phyloP scores from a whole-genome alignment of 2,888 invertebrate species.

The Pachliopta kotzebuea region DNA sequence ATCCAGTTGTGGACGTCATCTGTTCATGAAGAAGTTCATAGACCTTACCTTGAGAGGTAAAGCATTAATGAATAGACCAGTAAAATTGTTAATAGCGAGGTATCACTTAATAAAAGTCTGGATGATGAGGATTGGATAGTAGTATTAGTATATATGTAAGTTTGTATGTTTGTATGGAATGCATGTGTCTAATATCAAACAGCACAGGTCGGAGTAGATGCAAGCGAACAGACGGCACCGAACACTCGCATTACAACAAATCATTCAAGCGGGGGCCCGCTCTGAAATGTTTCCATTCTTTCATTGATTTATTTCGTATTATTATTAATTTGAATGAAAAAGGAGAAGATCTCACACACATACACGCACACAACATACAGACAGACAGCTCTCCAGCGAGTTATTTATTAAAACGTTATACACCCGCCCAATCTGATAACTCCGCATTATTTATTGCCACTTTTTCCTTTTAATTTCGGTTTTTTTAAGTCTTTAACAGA shows the following conservation, averaged over 20 bases:
- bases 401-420: constrained; percentile 71
- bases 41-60: too few relatives aligned
- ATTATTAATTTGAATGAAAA: constrained; percentile 70
- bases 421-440: constrained; percentile 70
- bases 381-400: constrained; percentile 41
- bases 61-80: too few relatives aligned
- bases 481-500: constrained; percentile 40
- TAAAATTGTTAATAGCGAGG: too few relatives aligned
- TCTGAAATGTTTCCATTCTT: constrained; percentile 75
- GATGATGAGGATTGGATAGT: too few relatives aligned
- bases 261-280: constrained; percentile 70
- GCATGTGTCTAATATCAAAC: constrained; percentile 53
- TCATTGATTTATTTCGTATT: constrained; percentile 78
- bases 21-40: too few relatives aligned
- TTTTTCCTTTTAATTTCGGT: constrained; percentile 47
- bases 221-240: constrained; percentile 54
- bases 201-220: constrained; percentile 3
- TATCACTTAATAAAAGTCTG: too few relatives aligned
- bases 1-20: too few relatives aligned
- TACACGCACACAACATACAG: neutral
- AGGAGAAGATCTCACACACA: constrained; percentile 44
- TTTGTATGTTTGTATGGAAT: too few relatives aligned
- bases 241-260: constrained; percentile 76
- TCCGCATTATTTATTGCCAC: constrained; percentile 56
- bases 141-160: too few relatives aligned